These are phyloP conservation scores for Panthera tigris DNA, from an alignment of 2,113 vertebrate species.

Conservation along the genomic window DNA sequence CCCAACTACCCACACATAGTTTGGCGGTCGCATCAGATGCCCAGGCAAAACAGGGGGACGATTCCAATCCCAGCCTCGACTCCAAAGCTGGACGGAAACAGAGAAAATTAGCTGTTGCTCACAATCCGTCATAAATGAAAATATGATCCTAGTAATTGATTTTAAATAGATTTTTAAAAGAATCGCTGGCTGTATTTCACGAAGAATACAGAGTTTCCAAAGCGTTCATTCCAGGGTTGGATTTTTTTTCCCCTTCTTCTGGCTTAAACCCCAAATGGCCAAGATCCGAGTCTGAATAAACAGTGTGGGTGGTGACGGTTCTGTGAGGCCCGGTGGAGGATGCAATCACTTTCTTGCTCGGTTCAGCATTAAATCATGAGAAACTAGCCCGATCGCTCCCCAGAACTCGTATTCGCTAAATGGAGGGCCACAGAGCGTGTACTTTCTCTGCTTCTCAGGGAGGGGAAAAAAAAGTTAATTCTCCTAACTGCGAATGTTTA, in stretches of 20 bases:
- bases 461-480: constrained; percentile 78
- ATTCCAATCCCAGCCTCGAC: neutral
- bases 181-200: constrained; percentile 78
- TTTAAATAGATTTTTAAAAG: constrained; percentile 79
- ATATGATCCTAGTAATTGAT: constrained; percentile 79
- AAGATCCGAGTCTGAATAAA: constrained; percentile 90
- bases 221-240: constrained; percentile 81
- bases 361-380: constrained; percentile 88
- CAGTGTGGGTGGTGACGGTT: constrained; percentile 92
- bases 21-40: constrained; percentile 54
- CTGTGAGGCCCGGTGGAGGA: constrained; percentile 89
- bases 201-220: constrained; percentile 85
- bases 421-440: constrained; percentile 68
- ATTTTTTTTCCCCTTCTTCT: constrained; percentile 76
- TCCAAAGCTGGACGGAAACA: neutral
- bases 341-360: constrained; percentile 86
- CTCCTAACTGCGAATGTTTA: constrained; percentile 82
- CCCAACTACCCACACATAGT: constrained; percentile 69
- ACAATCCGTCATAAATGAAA: constrained; percentile 68
- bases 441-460: constrained; percentile 74
- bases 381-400: constrained; percentile 81
- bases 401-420: constrained; percentile 74
- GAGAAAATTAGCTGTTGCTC: constrained; percentile 78
- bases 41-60: neutral
- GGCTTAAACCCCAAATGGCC: constrained; percentile 90